Conservation (phyloP, 2,797 vertebrate genomes). For the Streptopelia turtur region DNA sequence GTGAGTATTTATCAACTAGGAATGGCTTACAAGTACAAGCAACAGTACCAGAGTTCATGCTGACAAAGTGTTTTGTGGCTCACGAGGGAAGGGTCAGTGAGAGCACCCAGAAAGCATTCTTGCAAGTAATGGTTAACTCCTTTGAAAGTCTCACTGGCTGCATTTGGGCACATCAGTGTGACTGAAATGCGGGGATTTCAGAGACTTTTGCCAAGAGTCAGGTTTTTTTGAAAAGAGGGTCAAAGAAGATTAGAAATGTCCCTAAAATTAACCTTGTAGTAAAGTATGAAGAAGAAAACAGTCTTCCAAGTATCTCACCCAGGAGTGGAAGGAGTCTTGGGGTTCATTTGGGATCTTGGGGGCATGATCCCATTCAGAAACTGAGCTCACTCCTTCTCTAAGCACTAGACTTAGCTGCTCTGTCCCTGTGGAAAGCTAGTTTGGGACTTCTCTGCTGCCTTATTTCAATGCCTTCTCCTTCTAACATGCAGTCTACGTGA, state of each 20-base stretch:
- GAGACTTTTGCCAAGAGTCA: neutral
- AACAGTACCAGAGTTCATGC: neutral
- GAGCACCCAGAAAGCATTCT: slow-evolving; percentile 12
- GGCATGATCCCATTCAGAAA: neutral
- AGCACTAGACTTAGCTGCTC: neutral
- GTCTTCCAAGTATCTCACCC: neutral
- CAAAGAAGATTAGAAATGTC: neutral
- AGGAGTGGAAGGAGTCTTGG: neutral
- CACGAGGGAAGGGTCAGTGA: slow-evolving; percentile 50
- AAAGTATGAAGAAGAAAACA: neutral
- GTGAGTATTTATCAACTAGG: slow-evolving; percentile 55
- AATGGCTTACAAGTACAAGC: neutral
- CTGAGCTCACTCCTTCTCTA: neutral
- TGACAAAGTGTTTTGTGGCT: slow-evolving; percentile 25
- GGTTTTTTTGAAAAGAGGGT: neutral
- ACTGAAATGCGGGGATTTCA: neutral
- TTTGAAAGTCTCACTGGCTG: neutral
- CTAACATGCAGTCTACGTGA: neutral
- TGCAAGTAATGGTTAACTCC: slow-evolving; percentile 55
- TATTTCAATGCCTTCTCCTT: neutral
- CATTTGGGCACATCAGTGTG: neutral
- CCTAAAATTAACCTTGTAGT: neutral
- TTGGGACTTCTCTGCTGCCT: neutral
- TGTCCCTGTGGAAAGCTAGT: neutral
- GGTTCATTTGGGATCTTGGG: neutral